Conservation (phyloP, 2,113 vertebrate genomes). For the Aramus guarauna region DNA sequence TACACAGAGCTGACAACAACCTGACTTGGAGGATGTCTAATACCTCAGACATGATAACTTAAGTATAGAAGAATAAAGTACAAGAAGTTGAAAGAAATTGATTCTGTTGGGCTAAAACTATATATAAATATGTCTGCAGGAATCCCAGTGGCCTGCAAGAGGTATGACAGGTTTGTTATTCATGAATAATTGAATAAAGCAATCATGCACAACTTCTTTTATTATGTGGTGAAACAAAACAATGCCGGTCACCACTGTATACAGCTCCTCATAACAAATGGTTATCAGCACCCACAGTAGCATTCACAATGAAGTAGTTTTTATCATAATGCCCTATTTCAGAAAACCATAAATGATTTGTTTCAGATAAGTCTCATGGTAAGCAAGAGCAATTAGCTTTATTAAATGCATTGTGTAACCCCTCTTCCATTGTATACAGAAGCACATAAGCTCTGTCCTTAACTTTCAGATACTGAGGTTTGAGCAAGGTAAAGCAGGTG, state of each 20-base stretch:
- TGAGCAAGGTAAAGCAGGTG: not conserved
- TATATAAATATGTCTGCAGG: not conserved
- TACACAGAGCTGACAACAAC: not conserved
- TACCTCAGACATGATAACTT: not conserved
- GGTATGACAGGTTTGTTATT: constrained; percentile 20
- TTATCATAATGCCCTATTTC: not conserved
- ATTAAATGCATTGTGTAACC: not conserved
- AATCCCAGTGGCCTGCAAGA: constrained; percentile 13
- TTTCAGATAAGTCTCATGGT: not conserved
- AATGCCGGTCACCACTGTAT: not conserved
- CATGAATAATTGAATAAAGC: constrained; percentile 37
- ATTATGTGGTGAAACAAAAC: constrained; percentile 10
- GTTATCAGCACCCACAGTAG: not conserved
- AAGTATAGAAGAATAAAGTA: not conserved
- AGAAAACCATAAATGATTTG: not conserved
- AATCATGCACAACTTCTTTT: constrained; percentile 5
- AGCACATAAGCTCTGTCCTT: not conserved
- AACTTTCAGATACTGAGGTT: not conserved
- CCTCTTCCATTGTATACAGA: not conserved
- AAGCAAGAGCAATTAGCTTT: not conserved
- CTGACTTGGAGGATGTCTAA: not conserved
- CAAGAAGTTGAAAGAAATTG: not conserved
- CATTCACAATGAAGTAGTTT: not conserved
- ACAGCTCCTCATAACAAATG: not conserved
- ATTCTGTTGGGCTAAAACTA: not conserved